Base-by-base conservation (phyloP, 2,888 invertebrate genomes). In the Reticulitermes lucifugus region DNA sequence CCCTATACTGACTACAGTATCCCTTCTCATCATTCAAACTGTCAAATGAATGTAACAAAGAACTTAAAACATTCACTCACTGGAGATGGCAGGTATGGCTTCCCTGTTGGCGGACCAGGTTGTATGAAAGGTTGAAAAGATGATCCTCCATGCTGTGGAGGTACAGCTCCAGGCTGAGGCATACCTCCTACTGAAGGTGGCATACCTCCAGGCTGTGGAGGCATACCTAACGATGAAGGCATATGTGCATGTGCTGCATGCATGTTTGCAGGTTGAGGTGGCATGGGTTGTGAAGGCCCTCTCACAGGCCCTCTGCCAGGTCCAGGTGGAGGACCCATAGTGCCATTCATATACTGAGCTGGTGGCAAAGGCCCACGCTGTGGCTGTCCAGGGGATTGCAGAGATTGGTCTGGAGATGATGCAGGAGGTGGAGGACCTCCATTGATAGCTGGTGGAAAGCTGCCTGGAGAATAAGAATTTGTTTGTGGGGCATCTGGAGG, bases 241-340 rank as follows among this genome's bases (percentile, higher is more conserved):
- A 87, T 79, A 59, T 85, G 87, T 65, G 89, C 88, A 84, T 88
- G 88, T 87, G 89, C 88, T 65, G 89, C 86, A n/a, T 88, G 88
- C 88, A 89, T 86, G 3, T 89, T 89, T 84, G 84, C 35, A 55
- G 89, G 82, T 85, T 83, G 85, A 86, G 86, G 83, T 41, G 87
- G 86, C 65, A 85, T 4, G 46, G 79, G 71, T 59, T 79, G 85
- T 25, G 83, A 73, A 12, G 73, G 84, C 12, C 55, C 59, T 14
- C 51, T 59, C 29, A 84, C 51, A 22, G 70, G 60, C 9, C 79
- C 79, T 46, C 83, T 82, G 55, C 73, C 79, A 22, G 83, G 25
- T 29, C 59, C 43, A 51, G 83, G 83, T 18, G 86, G 85, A 46
- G 82, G 85, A 1, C 43, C 83, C 84, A 85, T 80, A 70, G 86